Conservation (phyloP, 2,888 invertebrate genomes). For the Folsomia candida region DNA sequence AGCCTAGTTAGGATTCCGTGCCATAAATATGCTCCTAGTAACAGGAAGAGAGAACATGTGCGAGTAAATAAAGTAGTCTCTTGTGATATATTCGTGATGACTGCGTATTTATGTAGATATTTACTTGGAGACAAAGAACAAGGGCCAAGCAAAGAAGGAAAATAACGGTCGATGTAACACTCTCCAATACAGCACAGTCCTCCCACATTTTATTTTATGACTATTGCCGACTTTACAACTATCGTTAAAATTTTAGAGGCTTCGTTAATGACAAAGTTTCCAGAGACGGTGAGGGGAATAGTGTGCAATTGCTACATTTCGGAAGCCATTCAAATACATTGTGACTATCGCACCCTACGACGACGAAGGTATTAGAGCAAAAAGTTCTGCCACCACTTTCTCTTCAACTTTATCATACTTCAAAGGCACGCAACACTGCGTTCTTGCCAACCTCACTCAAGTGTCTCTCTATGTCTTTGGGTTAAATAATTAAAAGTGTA, state of each 20-base stretch:
- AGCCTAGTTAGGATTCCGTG: no score
- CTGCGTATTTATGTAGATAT: not conserved
- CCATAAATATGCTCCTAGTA: no score
- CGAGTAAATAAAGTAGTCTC: not conserved
- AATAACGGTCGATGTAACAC: not conserved
- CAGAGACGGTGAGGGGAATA: not conserved
- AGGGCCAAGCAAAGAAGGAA: not conserved
- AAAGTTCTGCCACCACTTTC: slow-evolving; percentile 7
- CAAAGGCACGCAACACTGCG: not conserved
- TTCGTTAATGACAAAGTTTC: slow-evolving; percentile 11
- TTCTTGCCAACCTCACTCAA: not conserved
- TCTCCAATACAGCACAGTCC: not conserved
- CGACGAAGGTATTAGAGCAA: not conserved
- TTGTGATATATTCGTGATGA: not conserved
- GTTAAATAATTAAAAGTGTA: not conserved
- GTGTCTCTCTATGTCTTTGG: not conserved
- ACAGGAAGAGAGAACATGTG: not conserved
- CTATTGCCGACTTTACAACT: not conserved
- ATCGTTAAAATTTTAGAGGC: slow-evolving; percentile 1
- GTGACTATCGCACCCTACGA: no score
- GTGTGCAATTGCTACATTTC: not conserved
- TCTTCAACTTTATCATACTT: slow-evolving; percentile 13
- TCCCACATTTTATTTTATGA: not conserved
- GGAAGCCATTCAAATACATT: not conserved
- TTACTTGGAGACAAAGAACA: not conserved